Base-by-base conservation (phyloP, 2,113 vertebrate genomes). In the Steatornis caripensis region DNA sequence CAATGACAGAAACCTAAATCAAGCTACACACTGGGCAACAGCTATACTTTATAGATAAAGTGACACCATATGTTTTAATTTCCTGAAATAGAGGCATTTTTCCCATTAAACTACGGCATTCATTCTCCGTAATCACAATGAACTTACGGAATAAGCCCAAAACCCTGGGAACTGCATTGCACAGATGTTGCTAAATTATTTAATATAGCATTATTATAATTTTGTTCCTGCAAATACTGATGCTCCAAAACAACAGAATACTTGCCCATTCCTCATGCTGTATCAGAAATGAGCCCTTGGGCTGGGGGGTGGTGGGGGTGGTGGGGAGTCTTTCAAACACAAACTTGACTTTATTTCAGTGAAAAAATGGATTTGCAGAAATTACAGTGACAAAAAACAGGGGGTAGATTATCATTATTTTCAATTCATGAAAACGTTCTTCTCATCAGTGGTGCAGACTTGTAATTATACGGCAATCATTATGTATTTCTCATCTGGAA, bases 161-260 rank as follows among this genome's bases (percentile, higher is more conserved):
- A 80, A 83, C 43, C 54, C 58, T 54, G 53, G 62, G 70, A 95
- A 91, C 41, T 86, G 83, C 76, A 51, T 6, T 66, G 85, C 86
- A 84, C 89, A 96, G 96, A 93, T 87, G 88, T 69, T 90, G 89
- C 57, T 95, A 66, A 93, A 97, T 97, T 94, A 89, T 95, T 91
- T 95, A 97, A 94, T 94, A 72, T 27, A 39, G 43, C 64, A 85
- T 87, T 96, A 85, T 93, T 96, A 85, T 78, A n/a, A 86, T 92
- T 83, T 51, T 87, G 62, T 89, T 95, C 90, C 91, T 90, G 64
- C 77, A 90, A 87, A 91, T 75, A 75, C 22, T 18, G 34, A 83
- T 53, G 48, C 49, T 83, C 36, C 9, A 6, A 68, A 97, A 89
- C 78, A 90, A 81, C 55, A 75, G 57, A 92, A 61, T 43, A 27